Conservation (phyloP, 2,888 invertebrate species). For the Apoda limacodes region DNA sequence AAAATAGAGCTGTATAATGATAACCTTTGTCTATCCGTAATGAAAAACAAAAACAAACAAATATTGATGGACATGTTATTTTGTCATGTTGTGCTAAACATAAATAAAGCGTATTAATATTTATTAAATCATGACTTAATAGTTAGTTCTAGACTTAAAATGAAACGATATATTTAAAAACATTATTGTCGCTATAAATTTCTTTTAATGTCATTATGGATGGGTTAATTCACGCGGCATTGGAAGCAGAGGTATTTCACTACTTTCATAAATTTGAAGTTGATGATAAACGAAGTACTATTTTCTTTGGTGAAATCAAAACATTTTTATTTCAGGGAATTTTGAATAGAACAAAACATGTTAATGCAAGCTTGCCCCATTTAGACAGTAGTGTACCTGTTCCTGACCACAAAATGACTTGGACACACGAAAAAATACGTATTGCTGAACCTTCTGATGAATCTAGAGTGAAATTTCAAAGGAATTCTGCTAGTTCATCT, state of each 20-base stretch:
- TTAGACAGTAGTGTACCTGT: slow-evolving; percentile 60
- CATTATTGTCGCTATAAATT: slow-evolving; percentile 52
- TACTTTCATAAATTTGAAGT: slow-evolving; percentile 36
- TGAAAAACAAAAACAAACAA: background rate
- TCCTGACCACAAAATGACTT: slow-evolving; percentile 66
- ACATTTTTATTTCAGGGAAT: slow-evolving; percentile 47
- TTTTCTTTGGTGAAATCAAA: slow-evolving; percentile 16
- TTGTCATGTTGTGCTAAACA: slow-evolving; percentile 68
- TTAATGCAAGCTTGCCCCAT: slow-evolving; percentile 55
- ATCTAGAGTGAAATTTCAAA: slow-evolving; percentile 58
- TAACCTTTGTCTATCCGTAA: too few species aligned
- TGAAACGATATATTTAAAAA: slow-evolving; percentile 53
- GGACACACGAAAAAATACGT: slow-evolving; percentile 65
- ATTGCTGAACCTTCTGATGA: slow-evolving; percentile 62
- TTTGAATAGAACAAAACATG: slow-evolving; percentile 64
- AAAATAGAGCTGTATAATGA: too few species aligned
- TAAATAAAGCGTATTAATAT: slow-evolving; percentile 67
- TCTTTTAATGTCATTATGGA: slow-evolving; percentile 67
- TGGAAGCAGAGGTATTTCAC: slow-evolving; percentile 64
- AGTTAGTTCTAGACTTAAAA: slow-evolving; percentile 56
- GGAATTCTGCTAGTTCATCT: slow-evolving; percentile 46
- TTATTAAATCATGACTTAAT: slow-evolving; percentile 67
- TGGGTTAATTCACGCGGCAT: slow-evolving; percentile 71
- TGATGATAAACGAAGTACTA: slow-evolving; percentile 21
- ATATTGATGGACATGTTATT: slow-evolving; percentile 55